phyloP scores from a whole-genome alignment of 2,888 invertebrate genomes.

The Megalurothrips usitatus region DNA sequence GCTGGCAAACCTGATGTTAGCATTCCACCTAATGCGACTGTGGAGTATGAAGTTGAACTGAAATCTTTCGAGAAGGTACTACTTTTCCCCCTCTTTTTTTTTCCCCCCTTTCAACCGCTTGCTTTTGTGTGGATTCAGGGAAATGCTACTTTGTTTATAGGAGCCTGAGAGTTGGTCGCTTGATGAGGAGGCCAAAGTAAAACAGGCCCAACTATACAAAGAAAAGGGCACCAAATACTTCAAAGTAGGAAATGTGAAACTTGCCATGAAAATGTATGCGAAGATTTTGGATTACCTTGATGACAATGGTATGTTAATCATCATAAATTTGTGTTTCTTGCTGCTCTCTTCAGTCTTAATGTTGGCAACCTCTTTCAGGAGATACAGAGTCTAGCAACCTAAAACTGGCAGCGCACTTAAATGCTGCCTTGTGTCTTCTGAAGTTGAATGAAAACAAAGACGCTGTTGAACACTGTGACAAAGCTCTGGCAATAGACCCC shows the following conservation, averaged over 20 bases:
- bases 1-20: constrained; percentile 63
- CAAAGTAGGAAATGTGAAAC: constrained; percentile 66
- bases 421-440: constrained; percentile 75
- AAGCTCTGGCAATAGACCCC: constrained; percentile 68
- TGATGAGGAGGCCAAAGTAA: constrained; percentile 70
- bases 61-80: constrained; percentile 75
- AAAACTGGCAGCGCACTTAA: constrained; percentile 67
- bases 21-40: constrained; percentile 72
- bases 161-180: constrained; percentile 70
- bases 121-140: neutral
- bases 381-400: constrained; percentile 54
- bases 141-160: constrained; percentile 29
- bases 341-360: neutral
- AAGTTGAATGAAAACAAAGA: constrained; percentile 67
- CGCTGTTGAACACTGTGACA: constrained; percentile 69
- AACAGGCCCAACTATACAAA: constrained; percentile 76
- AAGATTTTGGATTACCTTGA: constrained; percentile 61
- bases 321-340: neutral
- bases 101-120: neutral
- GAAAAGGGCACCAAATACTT: constrained; percentile 89
- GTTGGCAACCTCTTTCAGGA: constrained; percentile 39
- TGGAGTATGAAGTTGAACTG: constrained; percentile 78
- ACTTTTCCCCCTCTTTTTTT: neutral
- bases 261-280: constrained; percentile 85
- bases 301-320: constrained; percentile 48